A percentile compares a stretch with the other conserved stretches of the same genome.
These are phyloP conservation scores for Agrenia bidenticulata DNA, from an alignment of 2,888 invertebrate genomes.

Conservation along the genomic window DNA sequence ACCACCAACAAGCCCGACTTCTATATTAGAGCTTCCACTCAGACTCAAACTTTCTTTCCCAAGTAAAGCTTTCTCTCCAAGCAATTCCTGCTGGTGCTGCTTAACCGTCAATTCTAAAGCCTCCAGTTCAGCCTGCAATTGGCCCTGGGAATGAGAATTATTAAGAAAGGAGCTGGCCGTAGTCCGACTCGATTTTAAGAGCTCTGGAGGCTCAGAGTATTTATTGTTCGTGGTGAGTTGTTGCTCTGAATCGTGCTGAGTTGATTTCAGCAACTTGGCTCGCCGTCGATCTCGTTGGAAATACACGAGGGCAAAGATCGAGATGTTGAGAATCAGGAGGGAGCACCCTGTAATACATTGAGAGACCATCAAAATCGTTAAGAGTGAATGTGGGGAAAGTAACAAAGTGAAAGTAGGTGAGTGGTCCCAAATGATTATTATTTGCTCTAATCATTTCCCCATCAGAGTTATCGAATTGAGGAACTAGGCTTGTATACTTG, in stretches of 20 bases:
- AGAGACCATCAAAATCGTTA: not conserved
- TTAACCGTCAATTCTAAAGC: conserved; percentile 41
- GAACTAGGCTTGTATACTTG: not conserved
- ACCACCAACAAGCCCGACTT: not conserved
- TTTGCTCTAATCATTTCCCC: conserved; percentile 9
- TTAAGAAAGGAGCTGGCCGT: conserved; percentile 47
- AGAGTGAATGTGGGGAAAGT: not conserved
- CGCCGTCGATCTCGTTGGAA: conserved; percentile 76
- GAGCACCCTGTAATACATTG: conserved; percentile 64
- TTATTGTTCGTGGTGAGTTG: conserved; percentile 26
- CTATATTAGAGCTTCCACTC: not conserved
- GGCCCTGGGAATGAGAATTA: conserved; percentile 31
- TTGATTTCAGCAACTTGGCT: conserved; percentile 65
- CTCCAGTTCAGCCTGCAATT: conserved; percentile 38
- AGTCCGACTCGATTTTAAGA: conserved; percentile 48
- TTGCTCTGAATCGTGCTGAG: conserved; percentile 5
- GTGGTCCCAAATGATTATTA: conserved; percentile 5
- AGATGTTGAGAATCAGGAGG: conserved; percentile 74
- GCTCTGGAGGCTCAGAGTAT: conserved; percentile 48
- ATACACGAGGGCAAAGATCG: conserved; percentile 81
- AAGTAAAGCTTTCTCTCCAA: conserved; percentile 33
- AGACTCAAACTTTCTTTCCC: conserved; percentile 16
- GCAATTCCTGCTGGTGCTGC: conserved; percentile 36
- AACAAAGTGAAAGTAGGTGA: no score
- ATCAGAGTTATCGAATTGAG: not conserved